Conservation (phyloP, 2,888 invertebrate genomes). For the Zygaena filipendulae region DNA sequence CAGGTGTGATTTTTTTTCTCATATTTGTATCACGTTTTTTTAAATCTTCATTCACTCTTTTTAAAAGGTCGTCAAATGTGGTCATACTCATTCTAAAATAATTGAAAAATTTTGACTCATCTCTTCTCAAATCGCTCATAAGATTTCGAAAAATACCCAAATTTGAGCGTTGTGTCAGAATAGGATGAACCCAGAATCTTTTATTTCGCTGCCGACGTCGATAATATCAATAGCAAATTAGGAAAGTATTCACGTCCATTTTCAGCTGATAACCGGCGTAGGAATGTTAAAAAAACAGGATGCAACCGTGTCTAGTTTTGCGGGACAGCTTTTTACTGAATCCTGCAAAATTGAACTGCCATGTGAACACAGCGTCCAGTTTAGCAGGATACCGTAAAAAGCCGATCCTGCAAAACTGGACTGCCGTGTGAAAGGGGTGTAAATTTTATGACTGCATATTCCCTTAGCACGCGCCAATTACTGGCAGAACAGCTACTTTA, state of each 20-base stretch:
- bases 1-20: conserved; percentile 18
- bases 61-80: conserved; percentile 16
- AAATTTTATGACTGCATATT: no score
- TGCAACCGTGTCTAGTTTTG: no score
- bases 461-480: no score
- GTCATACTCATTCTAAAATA: conserved; percentile 18
- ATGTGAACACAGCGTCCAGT: no score
- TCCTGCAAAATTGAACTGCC: no score
- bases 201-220: conserved; percentile 18
- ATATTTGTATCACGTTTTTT: conserved; percentile 19
- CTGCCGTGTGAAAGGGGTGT: no score
- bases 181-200: conserved; percentile 20
- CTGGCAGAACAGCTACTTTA: no score
- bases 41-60: conserved; percentile 16
- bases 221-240: conserved; percentile 19
- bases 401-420: no score
- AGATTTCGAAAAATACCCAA: conserved; percentile 17
- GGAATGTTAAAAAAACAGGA: no score
- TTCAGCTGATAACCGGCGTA: no score
- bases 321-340: no score
- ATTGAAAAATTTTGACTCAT: conserved; percentile 16
- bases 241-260: conserved; percentile 19
- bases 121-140: conserved; percentile 16
- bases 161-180: conserved; percentile 17
- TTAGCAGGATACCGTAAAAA: no score